A percentile compares a stretch with the other conserved stretches of the same genome.
These are phyloP conservation scores for Homarus americanus DNA, from an alignment of 1,140 invertebrate genomes.

Conservation along the genomic window DNA sequence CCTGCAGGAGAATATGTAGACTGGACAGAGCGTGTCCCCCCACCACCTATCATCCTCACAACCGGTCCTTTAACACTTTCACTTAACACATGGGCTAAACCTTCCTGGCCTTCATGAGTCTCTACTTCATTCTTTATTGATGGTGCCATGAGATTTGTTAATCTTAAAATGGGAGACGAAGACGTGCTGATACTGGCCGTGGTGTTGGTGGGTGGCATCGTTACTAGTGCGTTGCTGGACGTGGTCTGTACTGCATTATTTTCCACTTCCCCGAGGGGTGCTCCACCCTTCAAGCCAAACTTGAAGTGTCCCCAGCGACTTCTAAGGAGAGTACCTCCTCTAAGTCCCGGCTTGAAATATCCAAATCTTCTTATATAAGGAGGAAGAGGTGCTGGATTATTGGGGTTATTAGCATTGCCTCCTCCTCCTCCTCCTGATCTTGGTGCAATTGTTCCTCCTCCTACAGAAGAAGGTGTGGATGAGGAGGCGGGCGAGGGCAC, in stretches of 20 bases:
- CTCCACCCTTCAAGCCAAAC: conserved; percentile 72
- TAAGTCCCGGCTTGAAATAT: conserved; percentile 64
- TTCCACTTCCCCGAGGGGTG: conserved; percentile 51
- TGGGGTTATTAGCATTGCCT: conserved; percentile 60
- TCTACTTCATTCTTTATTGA: conserved; percentile 51
- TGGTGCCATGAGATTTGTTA: conserved; percentile 73
- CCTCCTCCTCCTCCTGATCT: conserved; percentile 69
- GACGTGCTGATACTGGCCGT: conserved; percentile 36
- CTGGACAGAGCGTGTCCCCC: conserved; percentile 7
- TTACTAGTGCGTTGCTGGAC: conserved; percentile 22
- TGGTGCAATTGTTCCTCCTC: neutral
- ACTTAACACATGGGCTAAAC: conserved; percentile 67
- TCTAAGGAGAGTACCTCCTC: conserved; percentile 60
- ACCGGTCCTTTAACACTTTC: conserved; percentile 65
- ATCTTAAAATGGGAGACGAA: conserved; percentile 44
- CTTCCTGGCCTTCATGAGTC: conserved; percentile 59
- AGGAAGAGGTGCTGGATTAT: conserved; percentile 59
- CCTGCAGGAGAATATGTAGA: conserved; percentile 52
- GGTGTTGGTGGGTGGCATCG: conserved; percentile 38
- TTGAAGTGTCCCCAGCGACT: conserved; percentile 74
- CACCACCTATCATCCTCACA: conserved; percentile 53
- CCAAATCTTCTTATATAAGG: conserved; percentile 62
- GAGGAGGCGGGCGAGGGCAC: conserved; percentile 54
- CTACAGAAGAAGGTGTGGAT: conserved; percentile 12
- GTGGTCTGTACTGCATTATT: conserved; percentile 23